Conservation (phyloP, 2,888 invertebrate species). For the Phragmatobia fuliginosa region DNA sequence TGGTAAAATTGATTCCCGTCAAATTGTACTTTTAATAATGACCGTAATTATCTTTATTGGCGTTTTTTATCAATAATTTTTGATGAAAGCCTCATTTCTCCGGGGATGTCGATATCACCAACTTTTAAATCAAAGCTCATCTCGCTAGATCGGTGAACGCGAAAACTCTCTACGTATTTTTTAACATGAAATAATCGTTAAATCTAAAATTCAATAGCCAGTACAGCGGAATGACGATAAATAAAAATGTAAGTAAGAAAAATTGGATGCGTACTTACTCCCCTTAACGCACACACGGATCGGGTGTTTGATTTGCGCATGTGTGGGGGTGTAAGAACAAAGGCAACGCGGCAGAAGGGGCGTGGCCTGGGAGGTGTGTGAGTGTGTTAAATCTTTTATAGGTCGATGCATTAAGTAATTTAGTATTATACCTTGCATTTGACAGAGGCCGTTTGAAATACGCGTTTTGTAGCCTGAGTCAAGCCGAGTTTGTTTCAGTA, state of each 20-base stretch:
- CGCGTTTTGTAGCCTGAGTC: constrained; percentile 24
- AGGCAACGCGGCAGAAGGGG: constrained; percentile 64
- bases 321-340: constrained; percentile 73
- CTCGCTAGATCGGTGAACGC: constrained; percentile 21
- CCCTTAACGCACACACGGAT: constrained; percentile 64
- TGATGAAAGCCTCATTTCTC: constrained; percentile 34
- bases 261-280: constrained; percentile 73
- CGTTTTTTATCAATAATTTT: constrained; percentile 50
- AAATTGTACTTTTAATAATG: constrained; percentile 80
- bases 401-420: constrained; percentile 86
- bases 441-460: constrained; percentile 63
- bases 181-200: constrained; percentile 60
- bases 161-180: constrained; percentile 46
- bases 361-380: constrained; percentile 68
- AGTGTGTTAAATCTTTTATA: constrained; percentile 84
- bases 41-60: constrained; percentile 79
- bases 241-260: constrained; percentile 76
- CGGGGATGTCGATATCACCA: constrained; percentile 43
- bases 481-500: constrained; percentile 34
- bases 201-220: constrained; percentile 60
- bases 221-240: constrained; percentile 56
- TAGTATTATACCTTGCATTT: constrained; percentile 83
- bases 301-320: constrained; percentile 62
- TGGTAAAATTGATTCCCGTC: constrained; percentile 77
- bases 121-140: constrained; percentile 48